A percentile compares a stretch with the other conserved stretches of the same genome.
Evolutionary conservation across 2,888 invertebrate genomes (phyloP).

Genomic region (Opisthograptis luteolata): DNA sequence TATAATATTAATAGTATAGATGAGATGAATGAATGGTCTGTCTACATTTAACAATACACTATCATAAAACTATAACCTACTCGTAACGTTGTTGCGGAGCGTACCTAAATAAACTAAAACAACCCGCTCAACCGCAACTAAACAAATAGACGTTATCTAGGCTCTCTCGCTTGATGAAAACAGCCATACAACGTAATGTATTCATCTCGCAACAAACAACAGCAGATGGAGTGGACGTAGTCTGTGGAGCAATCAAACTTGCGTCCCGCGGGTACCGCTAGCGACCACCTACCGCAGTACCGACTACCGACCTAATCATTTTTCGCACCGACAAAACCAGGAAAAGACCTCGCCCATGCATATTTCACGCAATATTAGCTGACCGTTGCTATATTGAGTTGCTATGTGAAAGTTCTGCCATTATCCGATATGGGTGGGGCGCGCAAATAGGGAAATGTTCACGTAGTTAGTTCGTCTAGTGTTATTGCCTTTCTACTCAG

Average conservation of each 20-base stretch:
- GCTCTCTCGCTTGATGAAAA: constrained; percentile 46
- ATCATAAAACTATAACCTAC: constrained; percentile 4
- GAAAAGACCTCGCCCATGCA: constrained; percentile 72
- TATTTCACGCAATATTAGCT: constrained; percentile 75
- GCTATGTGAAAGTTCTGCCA: constrained; percentile 63
- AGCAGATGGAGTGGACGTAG: constrained; percentile 66
- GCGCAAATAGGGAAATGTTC: constrained; percentile 47
- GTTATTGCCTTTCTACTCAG: constrained; percentile 18
- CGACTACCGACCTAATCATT: constrained; percentile 78
- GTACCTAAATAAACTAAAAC: constrained; percentile 20
- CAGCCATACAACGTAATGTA: constrained; percentile 64
- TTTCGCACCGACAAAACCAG: constrained; percentile 69
- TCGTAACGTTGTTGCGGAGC: constrained; percentile 1
- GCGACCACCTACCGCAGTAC: constrained; percentile 53
- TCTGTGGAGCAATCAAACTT: constrained; percentile 79
- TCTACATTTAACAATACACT: neutral
- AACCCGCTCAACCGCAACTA: constrained; percentile 8
- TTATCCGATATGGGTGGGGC: constrained; percentile 53
- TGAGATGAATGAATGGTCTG: too few species aligned
- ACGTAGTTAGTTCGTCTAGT: constrained; percentile 22
- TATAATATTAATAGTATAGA: too few species aligned
- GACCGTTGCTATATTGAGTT: constrained; percentile 71
- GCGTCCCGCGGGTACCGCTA: constrained; percentile 62
- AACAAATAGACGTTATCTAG: constrained; percentile 35
- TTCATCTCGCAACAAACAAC: constrained; percentile 75